Percentiles rank a stretch among this genome's conserved stretches.
Evolutionary conservation across 1,140 invertebrate species (phyloP).

Genomic region (Drosophila sp.): DNA sequence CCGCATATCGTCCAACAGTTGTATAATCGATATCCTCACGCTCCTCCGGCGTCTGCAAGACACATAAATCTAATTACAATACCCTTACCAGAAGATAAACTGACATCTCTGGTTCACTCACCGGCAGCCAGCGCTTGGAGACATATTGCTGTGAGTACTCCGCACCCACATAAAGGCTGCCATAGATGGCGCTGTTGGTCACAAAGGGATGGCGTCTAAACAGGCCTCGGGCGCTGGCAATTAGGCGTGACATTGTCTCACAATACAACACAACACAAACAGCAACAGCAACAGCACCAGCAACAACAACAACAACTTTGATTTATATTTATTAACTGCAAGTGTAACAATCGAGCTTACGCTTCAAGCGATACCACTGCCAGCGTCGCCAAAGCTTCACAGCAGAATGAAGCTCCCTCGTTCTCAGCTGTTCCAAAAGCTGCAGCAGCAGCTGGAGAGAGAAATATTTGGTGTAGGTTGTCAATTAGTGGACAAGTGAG

Average conservation of each 20-base stretch:
- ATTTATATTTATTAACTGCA: conserved; percentile 43
- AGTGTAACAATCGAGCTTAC: conserved; percentile 24
- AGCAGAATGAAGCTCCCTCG: conserved; percentile 28
- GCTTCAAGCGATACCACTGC: conserved; percentile 17
- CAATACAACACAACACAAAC: conserved; percentile 7
- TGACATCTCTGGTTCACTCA: conserved; percentile 39
- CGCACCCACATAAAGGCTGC: conserved; percentile 90
- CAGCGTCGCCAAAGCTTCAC: conserved; percentile 41
- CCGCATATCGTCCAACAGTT: conserved; percentile 86
- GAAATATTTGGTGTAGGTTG: conserved; percentile 5
- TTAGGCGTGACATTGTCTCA: conserved; percentile 55
- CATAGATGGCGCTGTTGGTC: conserved; percentile 91
- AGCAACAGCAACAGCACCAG: too few species aligned
- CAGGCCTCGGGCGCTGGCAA: conserved; percentile 54
- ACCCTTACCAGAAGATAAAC: background rate
- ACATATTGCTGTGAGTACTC: conserved; percentile 92
- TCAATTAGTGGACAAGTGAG: conserved; percentile 4
- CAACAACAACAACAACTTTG: conserved; percentile 23
- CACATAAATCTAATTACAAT: conserved; percentile 49
- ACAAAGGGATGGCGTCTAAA: conserved; percentile 87
- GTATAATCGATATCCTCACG: conserved; percentile 85
- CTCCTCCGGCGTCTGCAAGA: conserved; percentile 48
- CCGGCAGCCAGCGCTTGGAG: conserved; percentile 85
- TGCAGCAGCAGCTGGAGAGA: conserved; percentile 16
- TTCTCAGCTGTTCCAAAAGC: conserved; percentile 44